Evolutionary conservation across 2,113 vertebrate genomes (phyloP).

Genomic region (Melanostigma gelatinosum): DNA sequence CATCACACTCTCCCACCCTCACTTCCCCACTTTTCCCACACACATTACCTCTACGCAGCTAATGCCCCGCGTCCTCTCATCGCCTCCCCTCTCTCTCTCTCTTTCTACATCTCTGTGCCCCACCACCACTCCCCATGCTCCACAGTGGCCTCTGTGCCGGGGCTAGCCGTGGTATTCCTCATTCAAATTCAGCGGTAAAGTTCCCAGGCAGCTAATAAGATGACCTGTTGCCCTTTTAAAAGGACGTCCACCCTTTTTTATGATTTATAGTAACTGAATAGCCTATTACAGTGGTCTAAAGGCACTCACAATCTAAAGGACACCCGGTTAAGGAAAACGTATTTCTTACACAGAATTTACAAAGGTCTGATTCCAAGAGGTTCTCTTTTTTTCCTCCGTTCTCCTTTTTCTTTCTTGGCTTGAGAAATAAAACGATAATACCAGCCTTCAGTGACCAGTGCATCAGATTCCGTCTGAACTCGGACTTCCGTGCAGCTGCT

Average conservation of each 20-base stretch:
- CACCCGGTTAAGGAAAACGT: conserved; percentile 33
- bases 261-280: conserved; percentile 60
- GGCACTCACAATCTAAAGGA: conserved; percentile 42
- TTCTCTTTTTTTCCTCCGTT: conserved; percentile 5
- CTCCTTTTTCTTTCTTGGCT: conserved; percentile 17
- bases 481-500: conserved; percentile 20
- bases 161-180: conserved; percentile 47
- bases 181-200: conserved; percentile 67
- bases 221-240: conserved; percentile 72
- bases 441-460: background rate
- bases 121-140: background rate
- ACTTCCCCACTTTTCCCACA: conserved; percentile 45
- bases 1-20: conserved; percentile 24
- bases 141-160: conserved; percentile 49
- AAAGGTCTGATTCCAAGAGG: conserved; percentile 19
- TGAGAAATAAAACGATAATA: conserved; percentile 25
- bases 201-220: conserved; percentile 65
- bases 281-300: conserved; percentile 49
- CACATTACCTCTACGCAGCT: conserved; percentile 27
- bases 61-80: conserved; percentile 3
- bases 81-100: conserved; percentile 2
- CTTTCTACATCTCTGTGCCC: conserved; percentile 14
- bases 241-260: conserved; percentile 60
- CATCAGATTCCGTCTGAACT: conserved; percentile 25
- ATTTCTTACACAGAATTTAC: conserved; percentile 13